A percentile compares a stretch with the other conserved stretches of the same genome.
Conservation (phyloP, 2,888 invertebrate genomes). For the Dendrolimus houi region DNA sequence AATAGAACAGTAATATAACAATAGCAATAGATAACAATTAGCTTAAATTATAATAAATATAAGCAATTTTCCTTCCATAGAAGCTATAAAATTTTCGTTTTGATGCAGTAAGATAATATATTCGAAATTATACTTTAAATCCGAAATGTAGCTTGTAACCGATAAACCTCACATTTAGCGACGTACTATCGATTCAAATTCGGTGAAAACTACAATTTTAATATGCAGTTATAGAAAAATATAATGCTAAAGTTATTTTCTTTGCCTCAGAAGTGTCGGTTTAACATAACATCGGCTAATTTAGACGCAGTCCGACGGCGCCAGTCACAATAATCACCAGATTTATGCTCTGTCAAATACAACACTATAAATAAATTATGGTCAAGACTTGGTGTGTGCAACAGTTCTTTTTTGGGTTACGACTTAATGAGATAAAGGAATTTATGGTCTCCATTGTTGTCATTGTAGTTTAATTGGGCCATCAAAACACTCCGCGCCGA, state of each 20-base stretch:
- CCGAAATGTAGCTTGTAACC: no score
- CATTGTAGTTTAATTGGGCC: no score
- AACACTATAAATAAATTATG: conserved; percentile 5
- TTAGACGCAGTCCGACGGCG: conserved; percentile 14
- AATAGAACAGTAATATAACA: no score
- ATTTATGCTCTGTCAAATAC: conserved; percentile 19
- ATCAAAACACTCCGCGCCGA: no score
- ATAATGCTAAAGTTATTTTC: not conserved
- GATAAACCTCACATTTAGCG: no score
- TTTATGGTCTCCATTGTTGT: not conserved
- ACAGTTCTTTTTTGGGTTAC: not conserved
- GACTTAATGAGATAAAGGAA: not conserved
- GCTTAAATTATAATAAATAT: no score
- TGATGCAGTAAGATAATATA: no score
- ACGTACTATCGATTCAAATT: not conserved
- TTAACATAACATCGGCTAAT: conserved; percentile 3
- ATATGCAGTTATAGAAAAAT: not conserved
- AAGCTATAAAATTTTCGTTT: no score
- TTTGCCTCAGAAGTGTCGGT: not conserved
- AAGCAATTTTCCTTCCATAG: no score
- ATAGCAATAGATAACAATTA: no score
- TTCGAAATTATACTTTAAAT: no score
- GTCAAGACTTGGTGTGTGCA: not conserved
- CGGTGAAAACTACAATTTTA: not conserved
- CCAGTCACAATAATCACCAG: conserved; percentile 16